These are phyloP conservation scores for Thamnophis sirtalis DNA, from an alignment of 2,113 vertebrate genomes.

Conservation along the genomic window DNA sequence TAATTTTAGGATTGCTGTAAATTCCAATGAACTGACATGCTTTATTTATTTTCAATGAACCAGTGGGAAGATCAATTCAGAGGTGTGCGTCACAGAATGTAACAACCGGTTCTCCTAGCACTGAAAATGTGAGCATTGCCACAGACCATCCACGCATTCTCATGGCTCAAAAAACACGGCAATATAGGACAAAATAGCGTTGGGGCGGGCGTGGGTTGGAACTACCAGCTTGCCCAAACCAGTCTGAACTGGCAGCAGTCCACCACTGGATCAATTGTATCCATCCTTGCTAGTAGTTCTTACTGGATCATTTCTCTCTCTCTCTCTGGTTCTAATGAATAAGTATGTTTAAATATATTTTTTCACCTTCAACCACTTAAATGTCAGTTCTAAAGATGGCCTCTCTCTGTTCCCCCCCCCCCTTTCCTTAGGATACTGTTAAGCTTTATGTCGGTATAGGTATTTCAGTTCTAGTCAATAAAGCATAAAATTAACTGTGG, in stretches of 20 bases:
- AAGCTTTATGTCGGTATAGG: background rate
- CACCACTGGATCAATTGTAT: background rate
- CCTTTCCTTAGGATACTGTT: constrained; percentile 22
- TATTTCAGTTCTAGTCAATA: background rate
- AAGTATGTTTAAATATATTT: constrained; percentile 35
- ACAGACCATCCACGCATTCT: too few relatives aligned
- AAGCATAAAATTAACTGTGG: constrained; percentile 3
- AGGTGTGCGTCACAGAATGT: too few relatives aligned
- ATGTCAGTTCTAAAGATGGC: constrained; percentile 1
- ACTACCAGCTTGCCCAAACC: too few relatives aligned
- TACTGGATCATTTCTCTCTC: background rate
- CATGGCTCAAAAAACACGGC: too few relatives aligned
- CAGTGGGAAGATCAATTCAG: background rate
- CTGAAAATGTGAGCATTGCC: too few relatives aligned
- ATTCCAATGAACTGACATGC: background rate
- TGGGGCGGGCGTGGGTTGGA: too few relatives aligned
- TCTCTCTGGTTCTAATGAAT: constrained; percentile 24
- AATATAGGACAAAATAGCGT: too few relatives aligned
- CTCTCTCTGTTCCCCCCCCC: background rate
- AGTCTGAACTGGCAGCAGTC: too few relatives aligned
- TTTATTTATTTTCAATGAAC: background rate
- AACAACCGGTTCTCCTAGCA: too few relatives aligned
- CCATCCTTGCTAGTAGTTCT: background rate
- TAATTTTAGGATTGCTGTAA: background rate
- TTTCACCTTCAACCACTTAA: constrained; percentile 20